phyloP scores from a whole-genome alignment of 2,888 invertebrate genomes.

The Hypsopygia costalis region DNA sequence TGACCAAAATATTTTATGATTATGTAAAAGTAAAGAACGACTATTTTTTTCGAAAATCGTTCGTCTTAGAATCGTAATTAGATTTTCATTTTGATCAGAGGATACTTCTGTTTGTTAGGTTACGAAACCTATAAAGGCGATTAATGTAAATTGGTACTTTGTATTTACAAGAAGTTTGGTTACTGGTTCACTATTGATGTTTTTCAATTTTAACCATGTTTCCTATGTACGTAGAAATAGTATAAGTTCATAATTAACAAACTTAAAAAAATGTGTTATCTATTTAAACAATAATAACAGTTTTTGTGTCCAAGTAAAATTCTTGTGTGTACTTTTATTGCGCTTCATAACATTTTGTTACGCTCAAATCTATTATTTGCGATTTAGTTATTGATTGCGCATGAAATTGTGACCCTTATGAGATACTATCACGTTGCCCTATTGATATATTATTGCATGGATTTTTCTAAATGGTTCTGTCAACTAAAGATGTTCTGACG shows the following conservation, averaged over 20 bases:
- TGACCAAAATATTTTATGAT: too few relatives aligned
- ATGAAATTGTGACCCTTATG: not conserved
- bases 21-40: too few relatives aligned
- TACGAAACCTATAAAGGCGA: too few relatives aligned
- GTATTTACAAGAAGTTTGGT: too few relatives aligned
- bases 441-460: not conserved
- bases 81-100: too few relatives aligned
- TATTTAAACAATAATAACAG: too few relatives aligned
- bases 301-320: constrained; percentile 36
- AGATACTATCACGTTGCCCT: not conserved
- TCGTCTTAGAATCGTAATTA: too few relatives aligned
- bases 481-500: not conserved
- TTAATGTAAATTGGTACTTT: too few relatives aligned
- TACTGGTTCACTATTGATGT: not conserved
- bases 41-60: too few relatives aligned
- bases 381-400: not conserved
- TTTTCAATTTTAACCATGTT: not conserved
- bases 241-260: not conserved
- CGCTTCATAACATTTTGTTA: constrained; percentile 1
- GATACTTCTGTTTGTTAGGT: too few relatives aligned
- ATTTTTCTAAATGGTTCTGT: not conserved
- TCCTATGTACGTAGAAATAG: not conserved
- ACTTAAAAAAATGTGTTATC: not conserved
- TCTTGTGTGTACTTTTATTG: constrained; percentile 24
- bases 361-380: not conserved